Conservation (phyloP, 2,113 vertebrate species). For the zebrafish (Danio rerio) region GRCz12tu NC_133192.1:30560501-30561000, state of each 20-base stretch:
- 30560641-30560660: conserved; percentile 69
- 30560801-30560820: conserved; percentile 74
- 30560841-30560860: conserved; percentile 71
- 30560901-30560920: conserved; percentile 67
- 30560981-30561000: conserved; percentile 54
- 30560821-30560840: conserved; percentile 67
- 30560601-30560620: conserved; percentile 62
- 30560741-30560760: conserved; percentile 64
- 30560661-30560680: conserved; percentile 67
- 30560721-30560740: conserved; percentile 65
- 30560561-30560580: conserved; percentile 68
- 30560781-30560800: conserved; percentile 73
- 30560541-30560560: conserved; percentile 51
- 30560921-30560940: conserved; percentile 72
- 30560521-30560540: conserved; percentile 40
- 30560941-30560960: conserved; percentile 67
- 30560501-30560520: conserved; percentile 28
- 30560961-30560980: conserved; percentile 65
- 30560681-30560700: conserved; percentile 58
- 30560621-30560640: conserved; percentile 63
- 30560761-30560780: conserved; percentile 68
- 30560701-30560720: conserved; percentile 68
- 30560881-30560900: conserved; percentile 72
- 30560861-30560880: conserved; percentile 66
- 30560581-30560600: conserved; percentile 67